Conservation (phyloP, 1,140 invertebrate genomes). For the Gryon sp. region DNA sequence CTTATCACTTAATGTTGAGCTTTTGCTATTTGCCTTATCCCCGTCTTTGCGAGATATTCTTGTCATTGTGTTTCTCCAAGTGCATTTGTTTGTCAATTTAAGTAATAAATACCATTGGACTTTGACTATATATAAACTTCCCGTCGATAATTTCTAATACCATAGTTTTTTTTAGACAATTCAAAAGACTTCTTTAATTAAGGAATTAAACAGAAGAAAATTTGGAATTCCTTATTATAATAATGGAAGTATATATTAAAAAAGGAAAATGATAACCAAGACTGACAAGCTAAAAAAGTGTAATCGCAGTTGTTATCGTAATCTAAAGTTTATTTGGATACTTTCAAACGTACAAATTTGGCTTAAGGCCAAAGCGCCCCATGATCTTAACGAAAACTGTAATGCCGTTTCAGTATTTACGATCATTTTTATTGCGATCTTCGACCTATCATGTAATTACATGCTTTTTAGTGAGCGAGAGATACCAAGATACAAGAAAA, state of each 20-base stretch:
- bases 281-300: neutral
- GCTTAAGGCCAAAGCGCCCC: slow-evolving; percentile 65
- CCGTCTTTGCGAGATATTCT: slow-evolving; percentile 25
- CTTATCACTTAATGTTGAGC: slow-evolving; percentile 72
- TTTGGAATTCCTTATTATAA: too few species aligned
- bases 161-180: too few species aligned
- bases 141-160: too few species aligned
- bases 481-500: slow-evolving; percentile 13
- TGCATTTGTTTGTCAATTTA: slow-evolving; percentile 35
- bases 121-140: too few species aligned
- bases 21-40: slow-evolving; percentile 39
- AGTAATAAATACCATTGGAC: slow-evolving; percentile 31
- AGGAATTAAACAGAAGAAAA: too few species aligned
- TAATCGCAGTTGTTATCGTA: neutral
- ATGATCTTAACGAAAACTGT: slow-evolving; percentile 52
- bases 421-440: slow-evolving; percentile 71
- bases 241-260: too few species aligned
- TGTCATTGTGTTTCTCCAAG: slow-evolving; percentile 28
- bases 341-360: slow-evolving; percentile 63
- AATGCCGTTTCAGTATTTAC: slow-evolving; percentile 67
- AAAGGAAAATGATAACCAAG: neutral
- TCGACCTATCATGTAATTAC: slow-evolving; percentile 68
- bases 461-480: slow-evolving; percentile 42
- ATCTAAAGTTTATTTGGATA: slow-evolving; percentile 45
- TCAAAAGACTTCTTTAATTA: too few species aligned